These are phyloP conservation scores for Autographa pulchrina DNA, from an alignment of 2,888 invertebrate species.

Conservation along the genomic window DNA sequence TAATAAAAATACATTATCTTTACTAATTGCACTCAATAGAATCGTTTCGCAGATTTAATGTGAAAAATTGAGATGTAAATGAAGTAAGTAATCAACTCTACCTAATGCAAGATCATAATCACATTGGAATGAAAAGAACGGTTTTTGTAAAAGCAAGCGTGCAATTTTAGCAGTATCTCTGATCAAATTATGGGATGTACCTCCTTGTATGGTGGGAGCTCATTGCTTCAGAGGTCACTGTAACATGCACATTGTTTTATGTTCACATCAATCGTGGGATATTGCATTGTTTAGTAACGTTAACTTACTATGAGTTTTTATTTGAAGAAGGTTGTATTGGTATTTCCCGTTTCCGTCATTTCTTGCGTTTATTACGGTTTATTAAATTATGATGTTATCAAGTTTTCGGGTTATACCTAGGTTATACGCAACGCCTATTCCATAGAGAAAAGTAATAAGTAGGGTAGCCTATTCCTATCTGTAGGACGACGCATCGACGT, in stretches of 20 bases:
- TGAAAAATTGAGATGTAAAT: neutral
- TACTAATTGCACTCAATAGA: too few relatives aligned
- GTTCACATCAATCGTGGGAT: constrained; percentile 53
- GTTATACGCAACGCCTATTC: too few relatives aligned
- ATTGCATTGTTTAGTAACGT: constrained; percentile 32
- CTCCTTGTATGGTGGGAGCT: constrained; percentile 40
- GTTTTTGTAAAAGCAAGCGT: constrained; percentile 24
- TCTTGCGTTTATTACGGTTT: neutral
- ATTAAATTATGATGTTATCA: neutral
- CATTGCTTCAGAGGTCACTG: constrained; percentile 52
- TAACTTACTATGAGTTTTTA: constrained; percentile 19
- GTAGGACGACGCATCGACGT: too few relatives aligned
- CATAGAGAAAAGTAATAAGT: too few relatives aligned
- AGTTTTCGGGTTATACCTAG: neutral
- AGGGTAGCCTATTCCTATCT: too few relatives aligned
- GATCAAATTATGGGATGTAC: constrained; percentile 45
- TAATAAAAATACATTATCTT: neutral
- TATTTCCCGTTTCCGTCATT: constrained; percentile 34
- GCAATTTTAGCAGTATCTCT: constrained; percentile 46
- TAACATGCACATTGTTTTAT: constrained; percentile 44
- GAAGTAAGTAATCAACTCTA: neutral
- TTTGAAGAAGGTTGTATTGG: constrained; percentile 20
- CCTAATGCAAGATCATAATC: constrained; percentile 16
- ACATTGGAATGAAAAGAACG: constrained; percentile 18
- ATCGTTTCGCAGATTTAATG: too few relatives aligned